A percentile compares a stretch with the other conserved stretches of the same genome.
Evolutionary conservation across 2,888 invertebrate species (phyloP).

Genomic region (Ennomos quercinarius): DNA sequence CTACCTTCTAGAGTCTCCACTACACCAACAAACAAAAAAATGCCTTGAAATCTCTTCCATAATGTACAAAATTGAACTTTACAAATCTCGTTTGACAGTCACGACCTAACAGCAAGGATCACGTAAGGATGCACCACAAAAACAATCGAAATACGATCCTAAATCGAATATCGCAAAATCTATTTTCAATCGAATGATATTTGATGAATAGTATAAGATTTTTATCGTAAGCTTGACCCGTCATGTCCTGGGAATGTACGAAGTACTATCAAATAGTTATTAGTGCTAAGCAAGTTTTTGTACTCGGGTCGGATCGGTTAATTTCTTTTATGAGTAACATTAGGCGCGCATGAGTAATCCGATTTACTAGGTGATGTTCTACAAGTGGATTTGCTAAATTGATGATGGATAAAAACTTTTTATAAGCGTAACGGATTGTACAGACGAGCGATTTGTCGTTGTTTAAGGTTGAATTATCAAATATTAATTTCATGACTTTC

Average conservation of each 20-base stretch:
- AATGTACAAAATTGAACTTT: conserved; percentile 42
- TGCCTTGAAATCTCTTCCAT: conserved; percentile 24
- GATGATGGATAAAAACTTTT: background rate
- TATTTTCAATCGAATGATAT: conserved; percentile 40
- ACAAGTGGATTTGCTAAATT: conserved; percentile 24
- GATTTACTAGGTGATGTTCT: conserved; percentile 17
- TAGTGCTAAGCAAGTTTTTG: conserved; percentile 40
- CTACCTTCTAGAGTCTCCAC: conserved; percentile 48
- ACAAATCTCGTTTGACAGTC: conserved; percentile 62
- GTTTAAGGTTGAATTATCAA: background rate
- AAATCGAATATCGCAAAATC: conserved; percentile 32
- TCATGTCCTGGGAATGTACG: conserved; percentile 79
- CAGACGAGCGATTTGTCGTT: background rate
- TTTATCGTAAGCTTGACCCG: conserved; percentile 78
- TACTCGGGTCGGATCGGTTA: conserved; percentile 29
- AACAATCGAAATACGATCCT: conserved; percentile 49
- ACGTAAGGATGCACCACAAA: conserved; percentile 59
- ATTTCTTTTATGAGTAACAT: conserved; percentile 18
- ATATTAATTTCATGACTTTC: no score
- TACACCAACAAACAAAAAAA: conserved; percentile 28
- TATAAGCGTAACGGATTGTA: background rate
- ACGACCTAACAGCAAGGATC: conserved; percentile 77
- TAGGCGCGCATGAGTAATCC: conserved; percentile 12
- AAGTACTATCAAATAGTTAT: conserved; percentile 66
- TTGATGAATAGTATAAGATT: conserved; percentile 73